Conservation (phyloP, 2,113 vertebrate species). For the Sylvietta virens region DNA sequence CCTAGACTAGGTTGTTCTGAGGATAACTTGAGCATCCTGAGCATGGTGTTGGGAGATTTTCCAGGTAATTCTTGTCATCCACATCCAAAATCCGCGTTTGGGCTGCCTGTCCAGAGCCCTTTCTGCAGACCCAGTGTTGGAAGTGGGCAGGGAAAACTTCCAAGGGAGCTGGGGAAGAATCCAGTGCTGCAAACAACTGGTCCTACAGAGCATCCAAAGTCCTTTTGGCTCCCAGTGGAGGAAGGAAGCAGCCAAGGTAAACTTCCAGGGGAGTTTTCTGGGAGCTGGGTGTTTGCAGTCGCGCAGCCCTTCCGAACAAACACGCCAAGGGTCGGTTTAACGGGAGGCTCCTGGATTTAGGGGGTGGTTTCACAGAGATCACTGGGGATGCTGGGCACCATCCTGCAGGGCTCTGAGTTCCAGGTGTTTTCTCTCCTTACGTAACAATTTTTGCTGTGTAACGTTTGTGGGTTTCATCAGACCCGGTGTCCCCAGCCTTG, state of each 20-base stretch:
- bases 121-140: not conserved
- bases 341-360: not conserved
- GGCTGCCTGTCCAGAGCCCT: not conserved
- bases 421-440: not conserved
- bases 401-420: not conserved
- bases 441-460: not conserved
- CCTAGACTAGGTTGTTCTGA: not conserved
- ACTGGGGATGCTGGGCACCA: not conserved
- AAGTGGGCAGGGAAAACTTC: not conserved
- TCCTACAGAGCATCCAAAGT: not conserved
- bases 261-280: not conserved
- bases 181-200: not conserved
- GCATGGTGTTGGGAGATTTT: not conserved
- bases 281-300: not conserved
- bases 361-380: not conserved
- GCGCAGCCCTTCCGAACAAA: not conserved
- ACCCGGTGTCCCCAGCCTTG: rapidly evolving
- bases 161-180: not conserved
- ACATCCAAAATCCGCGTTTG: not conserved
- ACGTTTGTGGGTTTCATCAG: not conserved
- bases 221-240: not conserved
- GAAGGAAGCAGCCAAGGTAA: not conserved
- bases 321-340: not conserved
- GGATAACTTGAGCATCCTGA: not conserved
- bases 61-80: not conserved